Base-by-base conservation (phyloP, 2,888 invertebrate species). In the Steinernema hermaphroditum region DNA sequence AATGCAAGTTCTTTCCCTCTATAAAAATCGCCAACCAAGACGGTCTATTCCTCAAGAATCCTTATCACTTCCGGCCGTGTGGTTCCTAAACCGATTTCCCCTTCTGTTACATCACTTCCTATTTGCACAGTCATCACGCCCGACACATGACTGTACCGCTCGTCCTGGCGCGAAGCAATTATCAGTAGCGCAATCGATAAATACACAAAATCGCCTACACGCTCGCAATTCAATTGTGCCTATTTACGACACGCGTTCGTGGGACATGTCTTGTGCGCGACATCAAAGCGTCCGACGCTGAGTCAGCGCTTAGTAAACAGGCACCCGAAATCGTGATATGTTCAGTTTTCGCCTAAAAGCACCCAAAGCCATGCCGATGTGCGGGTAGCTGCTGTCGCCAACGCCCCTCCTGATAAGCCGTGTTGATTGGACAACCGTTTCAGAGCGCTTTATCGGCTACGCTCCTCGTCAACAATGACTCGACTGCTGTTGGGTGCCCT, bases 401-500 rank as follows among this genome's bases (percentile, higher is more conserved):
- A 46, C 46, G 46, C 46, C 46, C 54, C 27, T 54, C 46, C n/a
- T 27, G 54, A 54, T 54, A 54, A 54, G 54, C 37, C 37, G n/a
- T 54, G 54, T 54, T 54, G 54, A 54, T 4, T 54, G 27, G 9
- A 19, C 16, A 6, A 4, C 22, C 22, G 19, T 24, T 54, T 54
- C 54, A 54, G 54, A 22, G 22, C 54, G 6, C 46, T 46, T 46
- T n/a, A 2, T 22, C 54, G 54, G 27, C 27, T 54, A 24, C 27
- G 6, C 2, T 22, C 24, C 12, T 14, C 54, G 27, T 24, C 46
- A 46, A 46, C n/a, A 46, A 19, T 16, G 46, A 46, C n/a, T 4
- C 46, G 46, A 46, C 4, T 16, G n/a, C 46, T 54, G 54, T 16
- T 54, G 22, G 24, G 54, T 54, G 54, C 24, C 12, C 16, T 54